Evolutionary conservation across 2,797 vertebrate genomes (phyloP).

Genomic region (Sebastes reedi): DNA sequence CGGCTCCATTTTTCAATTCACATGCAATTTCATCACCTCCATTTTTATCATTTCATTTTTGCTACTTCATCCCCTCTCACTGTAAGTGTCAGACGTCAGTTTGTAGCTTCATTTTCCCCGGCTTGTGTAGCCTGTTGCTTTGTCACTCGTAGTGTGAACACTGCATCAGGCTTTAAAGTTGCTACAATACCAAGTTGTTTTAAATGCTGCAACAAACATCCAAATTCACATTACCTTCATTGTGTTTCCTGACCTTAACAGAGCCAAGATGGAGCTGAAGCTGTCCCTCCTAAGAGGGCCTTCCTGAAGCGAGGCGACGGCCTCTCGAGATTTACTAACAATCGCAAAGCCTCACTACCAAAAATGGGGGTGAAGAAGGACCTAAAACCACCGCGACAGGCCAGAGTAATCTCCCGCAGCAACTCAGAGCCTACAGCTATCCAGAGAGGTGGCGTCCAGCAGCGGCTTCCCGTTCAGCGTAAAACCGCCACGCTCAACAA

Average conservation of each 20-base stretch:
- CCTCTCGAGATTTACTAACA: conserved; percentile 86
- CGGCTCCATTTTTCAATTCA: too few relatives aligned
- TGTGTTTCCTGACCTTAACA: conserved; percentile 13
- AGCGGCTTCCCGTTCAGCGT: conserved; percentile 78
- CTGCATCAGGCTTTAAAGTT: not conserved
- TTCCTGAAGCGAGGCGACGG: conserved; percentile 93
- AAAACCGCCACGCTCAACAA: conserved; percentile 85
- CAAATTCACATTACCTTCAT: not conserved
- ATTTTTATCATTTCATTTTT: too few relatives aligned
- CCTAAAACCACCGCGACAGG: conserved; percentile 1
- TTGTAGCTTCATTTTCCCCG: too few relatives aligned
- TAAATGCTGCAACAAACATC: not conserved
- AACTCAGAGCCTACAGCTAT: conserved; percentile 67
- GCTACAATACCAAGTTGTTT: not conserved
- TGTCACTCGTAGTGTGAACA: too few relatives aligned
- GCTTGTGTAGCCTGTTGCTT: too few relatives aligned
- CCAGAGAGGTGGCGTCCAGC: conserved; percentile 60
- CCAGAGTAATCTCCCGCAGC: conserved; percentile 56
- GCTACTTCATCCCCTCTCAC: too few relatives aligned
- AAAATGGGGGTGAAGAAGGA: conserved; percentile 58
- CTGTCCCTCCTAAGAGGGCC: conserved; percentile 78
- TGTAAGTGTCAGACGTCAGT: too few relatives aligned
- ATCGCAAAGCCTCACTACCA: conserved; percentile 66
- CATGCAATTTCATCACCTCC: too few relatives aligned
- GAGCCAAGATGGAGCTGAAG: conserved; percentile 37